Evolutionary conservation across 2,797 vertebrate genomes (phyloP), one percentile per base, ranked within the genome.

Genomic region (Passerculus sandwichensis): DNA sequence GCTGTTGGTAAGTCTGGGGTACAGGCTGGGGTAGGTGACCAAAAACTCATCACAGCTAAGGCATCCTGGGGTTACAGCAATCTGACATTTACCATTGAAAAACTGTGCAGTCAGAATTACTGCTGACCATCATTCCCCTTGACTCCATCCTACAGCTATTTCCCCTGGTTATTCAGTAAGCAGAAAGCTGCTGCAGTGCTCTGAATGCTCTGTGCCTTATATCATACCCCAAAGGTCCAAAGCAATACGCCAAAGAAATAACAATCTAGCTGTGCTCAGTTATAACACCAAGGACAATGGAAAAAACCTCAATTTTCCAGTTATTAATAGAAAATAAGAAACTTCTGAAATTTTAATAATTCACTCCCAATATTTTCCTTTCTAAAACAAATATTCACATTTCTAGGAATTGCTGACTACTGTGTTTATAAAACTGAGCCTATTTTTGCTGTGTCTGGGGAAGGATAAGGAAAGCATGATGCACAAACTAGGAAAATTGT

Each of bases 341-440:
- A 94, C 59, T 72, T 89, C 62, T 83, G 66, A 62, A 69, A 85
- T 95, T 93, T 92, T 80, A 89, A 83, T 83, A 62, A 85, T 91
- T 94, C 1, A 0, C 10, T 91, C 89, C 78, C 32, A 88, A 53
- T 76, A 92, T 94, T 96, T 96, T 97, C 85, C 75, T 91, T 95
- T 93, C 92, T 86, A 91, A 93, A 96, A 89, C 73, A 97, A 97
- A 95, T 91, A 88, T 89, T 96, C 91, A 87, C 4, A 0, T 93
- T 91, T 95, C 95, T 94, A 96, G 73, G 91, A 97, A 97, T 29
- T 96, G 92, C 91, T 96, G 93, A 96, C 94, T 96, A 93, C 80
- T 0, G 5, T 77, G 64, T 86, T 93, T 92, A 91, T 86, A 92
- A 96, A 96, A 90, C 25, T 3, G 56, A 95, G 44, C 26, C 77